Percentiles rank a stretch among this genome's conserved stretches.
These are phyloP conservation scores for Zhuqinia jingwanae DNA, from an alignment of 2,888 invertebrate species.

Conservation along the genomic window DNA sequence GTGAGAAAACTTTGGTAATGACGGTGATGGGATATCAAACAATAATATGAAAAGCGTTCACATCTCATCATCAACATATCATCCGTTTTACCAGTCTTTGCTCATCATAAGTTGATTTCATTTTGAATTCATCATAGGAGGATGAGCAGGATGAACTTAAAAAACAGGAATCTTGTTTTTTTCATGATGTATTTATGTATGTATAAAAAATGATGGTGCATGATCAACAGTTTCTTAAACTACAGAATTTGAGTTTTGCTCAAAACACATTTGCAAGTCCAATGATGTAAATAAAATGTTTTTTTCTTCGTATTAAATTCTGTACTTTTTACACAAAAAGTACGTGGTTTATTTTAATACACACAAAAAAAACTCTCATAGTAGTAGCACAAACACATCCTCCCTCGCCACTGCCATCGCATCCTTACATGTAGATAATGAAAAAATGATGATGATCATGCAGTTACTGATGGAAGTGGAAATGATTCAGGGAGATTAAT, in stretches of 20 bases:
- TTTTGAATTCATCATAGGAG: background rate
- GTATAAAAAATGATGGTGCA: conserved; percentile 16
- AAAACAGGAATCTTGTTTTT: conserved; percentile 27
- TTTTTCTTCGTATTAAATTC: background rate
- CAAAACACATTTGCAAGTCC: conserved; percentile 48
- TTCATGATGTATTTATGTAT: too few relatives aligned
- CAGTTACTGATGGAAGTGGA: conserved; percentile 57
- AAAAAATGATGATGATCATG: conserved; percentile 60
- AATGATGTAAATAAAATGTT: conserved; percentile 56
- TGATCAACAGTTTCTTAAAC: conserved; percentile 36
- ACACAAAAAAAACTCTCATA: too few relatives aligned
- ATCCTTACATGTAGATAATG: conserved; percentile 52
- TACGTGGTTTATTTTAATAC: background rate
- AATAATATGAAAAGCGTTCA: conserved; percentile 63
- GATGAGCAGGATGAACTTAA: conserved; percentile 28
- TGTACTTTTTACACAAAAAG: background rate
- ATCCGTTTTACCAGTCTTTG: background rate
- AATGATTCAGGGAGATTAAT: conserved; percentile 67
- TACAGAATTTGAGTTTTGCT: conserved; percentile 29
- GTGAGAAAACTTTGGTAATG: conserved; percentile 57
- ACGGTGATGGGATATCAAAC: conserved; percentile 61
- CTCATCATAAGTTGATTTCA: conserved; percentile 25
- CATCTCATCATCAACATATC: conserved; percentile 55
- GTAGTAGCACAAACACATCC: background rate
- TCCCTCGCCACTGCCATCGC: background rate